Percentiles rank a stretch among this genome's conserved stretches.
Conservation (phyloP, 2,888 invertebrate species). For the Dryomyza anilis region DNA sequence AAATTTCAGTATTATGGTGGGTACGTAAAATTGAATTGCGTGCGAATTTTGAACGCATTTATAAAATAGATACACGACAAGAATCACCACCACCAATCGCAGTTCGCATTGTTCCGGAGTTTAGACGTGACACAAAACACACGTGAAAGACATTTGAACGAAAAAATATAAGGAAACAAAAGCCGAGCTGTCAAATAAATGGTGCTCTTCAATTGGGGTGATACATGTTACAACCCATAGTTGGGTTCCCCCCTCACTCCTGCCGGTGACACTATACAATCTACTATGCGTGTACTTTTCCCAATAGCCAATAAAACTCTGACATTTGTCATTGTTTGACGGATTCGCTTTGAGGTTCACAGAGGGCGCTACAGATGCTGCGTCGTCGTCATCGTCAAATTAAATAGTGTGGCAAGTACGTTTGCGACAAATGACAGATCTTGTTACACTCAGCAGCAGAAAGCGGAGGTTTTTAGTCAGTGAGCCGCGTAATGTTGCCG, state of each 20-base stretch:
- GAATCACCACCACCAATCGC: too few species aligned
- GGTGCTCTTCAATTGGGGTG: not conserved
- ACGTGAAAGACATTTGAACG: constrained; percentile 5
- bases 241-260: too few species aligned
- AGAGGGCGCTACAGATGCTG: not conserved
- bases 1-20: too few species aligned
- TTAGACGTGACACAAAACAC: too few species aligned
- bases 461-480: not conserved
- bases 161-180: too few species aligned
- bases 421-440: not conserved
- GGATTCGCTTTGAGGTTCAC: not conserved
- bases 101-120: too few species aligned
- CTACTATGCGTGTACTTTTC: not conserved
- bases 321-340: not conserved
- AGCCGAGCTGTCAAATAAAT: not conserved
- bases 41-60: constrained; percentile 39
- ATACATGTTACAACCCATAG: too few species aligned
- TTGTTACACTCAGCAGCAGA: not conserved
- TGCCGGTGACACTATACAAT: too few species aligned
- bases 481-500: not conserved
- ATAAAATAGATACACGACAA: not conserved
- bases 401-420: not conserved
- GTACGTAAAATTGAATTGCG: constrained; percentile 50
- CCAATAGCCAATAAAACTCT: not conserved
- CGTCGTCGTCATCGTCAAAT: too few species aligned